These are phyloP conservation scores for Rhopilema esculentum DNA, from an alignment of 30 jellyfish, hydroid and myxozoan genomes.

Conservation along the genomic window DNA sequence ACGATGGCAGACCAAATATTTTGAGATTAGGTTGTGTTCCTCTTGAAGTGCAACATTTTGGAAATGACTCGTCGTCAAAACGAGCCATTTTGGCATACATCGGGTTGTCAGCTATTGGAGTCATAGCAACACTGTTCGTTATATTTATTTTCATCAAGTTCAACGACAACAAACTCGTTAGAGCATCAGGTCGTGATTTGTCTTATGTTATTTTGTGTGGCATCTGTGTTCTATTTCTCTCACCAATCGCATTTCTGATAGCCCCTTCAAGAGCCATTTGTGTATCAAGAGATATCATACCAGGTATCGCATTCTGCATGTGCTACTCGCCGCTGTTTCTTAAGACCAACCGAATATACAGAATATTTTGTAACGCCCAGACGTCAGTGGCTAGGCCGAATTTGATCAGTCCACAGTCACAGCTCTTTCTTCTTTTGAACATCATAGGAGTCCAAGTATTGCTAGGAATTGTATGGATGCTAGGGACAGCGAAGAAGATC, in stretches of 20 bases:
- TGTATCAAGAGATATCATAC: slow-evolving; percentile 58
- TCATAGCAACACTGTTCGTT: slow-evolving; percentile 36
- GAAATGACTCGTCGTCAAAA: not conserved
- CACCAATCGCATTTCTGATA: slow-evolving; percentile 48
- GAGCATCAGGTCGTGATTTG: slow-evolving; percentile 89
- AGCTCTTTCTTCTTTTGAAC: slow-evolving; percentile 51
- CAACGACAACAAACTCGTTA: slow-evolving; percentile 64
- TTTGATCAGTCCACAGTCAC: slow-evolving; percentile 86
- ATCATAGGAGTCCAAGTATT: slow-evolving; percentile 74
- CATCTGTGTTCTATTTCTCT: slow-evolving; percentile 48
- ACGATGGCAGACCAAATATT: slow-evolving; percentile 49
- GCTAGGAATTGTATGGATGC: slow-evolving; percentile 76
- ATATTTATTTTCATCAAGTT: slow-evolving; percentile 32
- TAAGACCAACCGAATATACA: slow-evolving; percentile 83
- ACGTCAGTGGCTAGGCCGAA: slow-evolving; percentile 73
- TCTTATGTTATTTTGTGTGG: slow-evolving; percentile 74
- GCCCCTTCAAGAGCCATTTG: slow-evolving; percentile 69
- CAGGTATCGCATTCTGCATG: slow-evolving; percentile 83
- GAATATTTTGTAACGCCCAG: slow-evolving; percentile 80
- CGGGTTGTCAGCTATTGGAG: slow-evolving; percentile 63
- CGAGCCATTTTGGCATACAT: slow-evolving; percentile 26
- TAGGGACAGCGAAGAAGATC: slow-evolving; percentile 48
- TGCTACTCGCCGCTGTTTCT: slow-evolving; percentile 89
- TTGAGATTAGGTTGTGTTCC: slow-evolving; percentile 29
- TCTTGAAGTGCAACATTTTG: slow-evolving; percentile 54